These are phyloP conservation scores for Phaonia tiefii DNA, from an alignment of 2,888 invertebrate genomes.

Conservation along the genomic window DNA sequence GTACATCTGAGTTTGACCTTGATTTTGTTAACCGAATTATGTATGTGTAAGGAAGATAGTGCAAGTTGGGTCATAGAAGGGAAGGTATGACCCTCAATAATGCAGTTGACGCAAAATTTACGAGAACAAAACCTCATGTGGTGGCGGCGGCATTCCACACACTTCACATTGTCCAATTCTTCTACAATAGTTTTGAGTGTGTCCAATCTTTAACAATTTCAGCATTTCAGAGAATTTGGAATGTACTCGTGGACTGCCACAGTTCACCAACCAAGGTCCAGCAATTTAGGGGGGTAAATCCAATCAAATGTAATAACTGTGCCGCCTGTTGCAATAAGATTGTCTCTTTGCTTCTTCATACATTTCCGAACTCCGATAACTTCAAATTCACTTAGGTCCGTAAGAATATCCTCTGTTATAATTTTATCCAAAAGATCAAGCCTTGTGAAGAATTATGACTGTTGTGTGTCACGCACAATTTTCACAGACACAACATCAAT, in stretches of 20 bases:
- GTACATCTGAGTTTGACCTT: not conserved
- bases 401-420: not conserved
- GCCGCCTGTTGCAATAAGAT: slow-evolving; percentile 1
- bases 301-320: too few relatives aligned
- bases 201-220: too few relatives aligned
- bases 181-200: slow-evolving; percentile 2
- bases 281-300: not conserved
- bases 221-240: too few relatives aligned
- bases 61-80: not conserved
- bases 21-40: not conserved
- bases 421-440: too few relatives aligned
- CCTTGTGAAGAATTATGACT: too few relatives aligned
- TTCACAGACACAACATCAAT: not conserved
- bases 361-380: slow-evolving; percentile 1
- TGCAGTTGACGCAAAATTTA: slow-evolving; percentile 3
- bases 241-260: too few relatives aligned
- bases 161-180: too few relatives aligned
- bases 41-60: not conserved
- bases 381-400: not conserved
- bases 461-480: too few relatives aligned
- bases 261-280: not conserved
- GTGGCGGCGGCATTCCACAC: not conserved
- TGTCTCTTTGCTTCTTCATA: not conserved
- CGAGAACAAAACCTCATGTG: not conserved
- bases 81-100: not conserved